phyloP scores from a whole-genome alignment of 2,797 vertebrate species.

The Xenops minutus region DNA sequence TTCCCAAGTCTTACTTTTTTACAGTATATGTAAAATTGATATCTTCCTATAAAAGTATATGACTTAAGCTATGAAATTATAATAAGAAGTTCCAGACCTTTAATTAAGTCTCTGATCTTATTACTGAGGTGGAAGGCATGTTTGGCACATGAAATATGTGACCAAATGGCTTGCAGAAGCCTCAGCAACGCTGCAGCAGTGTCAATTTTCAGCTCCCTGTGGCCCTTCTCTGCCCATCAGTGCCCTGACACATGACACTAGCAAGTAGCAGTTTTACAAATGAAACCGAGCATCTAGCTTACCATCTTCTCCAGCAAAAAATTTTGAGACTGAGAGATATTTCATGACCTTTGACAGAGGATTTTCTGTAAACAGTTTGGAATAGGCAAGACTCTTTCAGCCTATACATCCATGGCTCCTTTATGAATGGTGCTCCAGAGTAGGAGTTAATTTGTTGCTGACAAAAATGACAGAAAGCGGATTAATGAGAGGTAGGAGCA shows the following conservation, averaged over 20 bases:
- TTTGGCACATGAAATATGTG: background rate
- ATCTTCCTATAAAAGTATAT: constrained; percentile 1
- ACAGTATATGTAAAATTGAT: background rate
- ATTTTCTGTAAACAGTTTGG: background rate
- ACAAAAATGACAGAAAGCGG: background rate
- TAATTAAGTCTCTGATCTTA: background rate
- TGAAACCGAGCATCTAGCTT: background rate
- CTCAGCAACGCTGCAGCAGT: background rate
- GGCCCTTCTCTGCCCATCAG: background rate
- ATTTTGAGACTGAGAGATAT: no score
- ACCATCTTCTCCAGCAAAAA: background rate
- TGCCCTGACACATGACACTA: background rate
- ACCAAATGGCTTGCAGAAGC: background rate
- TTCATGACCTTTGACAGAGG: background rate
- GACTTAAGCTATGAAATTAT: background rate
- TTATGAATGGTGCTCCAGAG: background rate
- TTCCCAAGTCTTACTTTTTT: background rate
- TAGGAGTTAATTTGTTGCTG: background rate
- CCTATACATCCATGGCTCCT: background rate
- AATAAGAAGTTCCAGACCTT: background rate
- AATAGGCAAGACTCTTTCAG: background rate
- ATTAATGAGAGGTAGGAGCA: background rate
- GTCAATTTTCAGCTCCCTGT: fast-evolving
- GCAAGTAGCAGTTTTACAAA: background rate
- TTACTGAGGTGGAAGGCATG: fast-evolving